Base-by-base conservation (phyloP, 2,888 invertebrate genomes). In the Imbricaverruca yamaguchii region DNA sequence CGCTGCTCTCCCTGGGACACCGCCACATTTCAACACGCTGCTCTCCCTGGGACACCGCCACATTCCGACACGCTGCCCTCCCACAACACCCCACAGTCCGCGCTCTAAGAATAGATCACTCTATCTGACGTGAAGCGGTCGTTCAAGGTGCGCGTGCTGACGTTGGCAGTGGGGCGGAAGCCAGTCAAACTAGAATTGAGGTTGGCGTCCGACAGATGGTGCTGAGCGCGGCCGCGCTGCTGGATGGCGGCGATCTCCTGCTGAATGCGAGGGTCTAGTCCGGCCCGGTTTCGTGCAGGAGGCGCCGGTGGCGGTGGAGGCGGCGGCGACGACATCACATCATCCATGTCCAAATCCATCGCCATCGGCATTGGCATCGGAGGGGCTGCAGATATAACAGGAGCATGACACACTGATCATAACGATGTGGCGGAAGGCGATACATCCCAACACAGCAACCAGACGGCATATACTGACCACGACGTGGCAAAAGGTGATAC, bases 171-270 rank as follows among this genome's bases (percentile, higher is more conserved):
- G 25, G 79, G 56, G 6, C 57, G 57, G 59, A 79, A 79, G 13
- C 18, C 53, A 13, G 55, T 15, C 55, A 74, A 23, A 74, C 74
- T 23, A 18, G 74, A 53, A 4, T 15, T 74, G 7, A 10, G 9
- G 10, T 21, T 10, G 55, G 9, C 13, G 21, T 3, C 55, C 57
- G 57, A 11, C 8, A 25, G 23, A 23, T 56, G 79, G 57, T 59
- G 79, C 79, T 79, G 79, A 7, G 23, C 8, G n/a, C 79, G 79
- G 56, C 79, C 79, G 12, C 79, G 57, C 23, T 57, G 57, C 25
- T 79, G 79, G 10, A 79, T 79, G 79, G 79, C 57, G 23, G 79
- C 79, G n/a, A 79, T 79, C 57, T 79, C 79, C 57, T 79, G 79
- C 57, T 79, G 79, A 12, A 79, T 79, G 59, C 79, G 79, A 12